Evolutionary conservation across 1,140 invertebrate genomes (phyloP).

Genomic region (Coptotermes formosanus): DNA sequence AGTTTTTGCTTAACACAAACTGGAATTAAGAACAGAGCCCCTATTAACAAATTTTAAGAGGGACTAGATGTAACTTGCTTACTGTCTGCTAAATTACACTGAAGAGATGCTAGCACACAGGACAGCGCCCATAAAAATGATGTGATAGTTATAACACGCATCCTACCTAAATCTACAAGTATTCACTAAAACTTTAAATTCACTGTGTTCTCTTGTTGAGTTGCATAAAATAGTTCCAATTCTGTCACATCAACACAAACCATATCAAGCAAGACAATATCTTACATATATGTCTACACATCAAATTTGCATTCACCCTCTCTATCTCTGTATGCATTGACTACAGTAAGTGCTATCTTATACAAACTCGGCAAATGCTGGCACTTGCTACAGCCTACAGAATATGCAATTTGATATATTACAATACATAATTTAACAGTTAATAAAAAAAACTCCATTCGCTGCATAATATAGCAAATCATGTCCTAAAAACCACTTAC

Average conservation of each 20-base stretch:
- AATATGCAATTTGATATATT: background rate
- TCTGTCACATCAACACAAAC: background rate
- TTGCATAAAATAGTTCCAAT: background rate
- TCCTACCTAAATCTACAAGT: background rate
- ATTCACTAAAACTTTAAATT: constrained; percentile 1
- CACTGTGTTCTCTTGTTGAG: background rate
- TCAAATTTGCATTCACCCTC: background rate
- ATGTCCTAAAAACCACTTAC: background rate
- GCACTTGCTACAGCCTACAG: background rate
- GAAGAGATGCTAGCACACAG: background rate
- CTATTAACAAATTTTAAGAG: background rate
- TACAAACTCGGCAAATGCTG: background rate
- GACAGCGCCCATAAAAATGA: background rate
- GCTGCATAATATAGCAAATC: background rate
- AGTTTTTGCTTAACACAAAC: background rate
- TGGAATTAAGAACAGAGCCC: background rate
- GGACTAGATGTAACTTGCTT: background rate
- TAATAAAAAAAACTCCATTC: background rate
- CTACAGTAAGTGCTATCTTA: background rate
- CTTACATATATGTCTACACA: background rate
- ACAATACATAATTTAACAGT: constrained; percentile 11
- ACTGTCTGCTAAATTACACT: background rate
- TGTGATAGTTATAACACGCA: background rate
- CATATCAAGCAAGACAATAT: background rate
- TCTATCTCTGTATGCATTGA: background rate